Base-by-base conservation (phyloP, 1,140 invertebrate genomes). In the Protaetia brevitarsis region DNA sequence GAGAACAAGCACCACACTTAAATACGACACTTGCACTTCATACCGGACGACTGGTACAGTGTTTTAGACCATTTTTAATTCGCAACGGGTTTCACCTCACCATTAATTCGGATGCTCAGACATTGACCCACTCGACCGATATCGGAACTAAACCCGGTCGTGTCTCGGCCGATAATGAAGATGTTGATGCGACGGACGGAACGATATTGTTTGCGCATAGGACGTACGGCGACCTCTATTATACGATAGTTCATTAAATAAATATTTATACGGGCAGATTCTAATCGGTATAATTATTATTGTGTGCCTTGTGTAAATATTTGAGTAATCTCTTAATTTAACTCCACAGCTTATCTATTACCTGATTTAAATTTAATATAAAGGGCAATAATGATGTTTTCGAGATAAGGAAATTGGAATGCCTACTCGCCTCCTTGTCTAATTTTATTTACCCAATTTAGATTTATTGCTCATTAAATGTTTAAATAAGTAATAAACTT, bases 61-160 rank as follows among this genome's bases (percentile, higher is more conserved):
- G 63, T 31, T 60, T 82, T 84, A 84, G 81, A 83, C 82, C 82
- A 84, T 83, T 82, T 78, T 79, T 76, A 45, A 71, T 64, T 73
- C 63, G 70, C 68, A 73, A 76, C 71, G 77, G 76, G 78, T 76
- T 73, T 78, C 84, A 82, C 82, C 82, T 83, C 83, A 85, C 84
- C 83, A 82, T 83, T 82, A 82, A 82, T 87, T 85, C 85, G 83
- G 84, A 86, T 84, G 83, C 84, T 80, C 85, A 85, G 86, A 87
- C 86, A 87, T 88, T 86, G 83, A 85, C 85, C 84, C 81, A 81
- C 83, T 87, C 86, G 86, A 79, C 69, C 65, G 71, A 77, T 73
- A 76, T 80, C 81, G 80, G 6, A 21, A 59, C 68, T 62, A 62
- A 62, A 27, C 13, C 57, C 7, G 13, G 26, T 19, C 3, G 29